Base-by-base conservation (phyloP, 2,888 invertebrate genomes). In the Abrostola triplasia region DNA sequence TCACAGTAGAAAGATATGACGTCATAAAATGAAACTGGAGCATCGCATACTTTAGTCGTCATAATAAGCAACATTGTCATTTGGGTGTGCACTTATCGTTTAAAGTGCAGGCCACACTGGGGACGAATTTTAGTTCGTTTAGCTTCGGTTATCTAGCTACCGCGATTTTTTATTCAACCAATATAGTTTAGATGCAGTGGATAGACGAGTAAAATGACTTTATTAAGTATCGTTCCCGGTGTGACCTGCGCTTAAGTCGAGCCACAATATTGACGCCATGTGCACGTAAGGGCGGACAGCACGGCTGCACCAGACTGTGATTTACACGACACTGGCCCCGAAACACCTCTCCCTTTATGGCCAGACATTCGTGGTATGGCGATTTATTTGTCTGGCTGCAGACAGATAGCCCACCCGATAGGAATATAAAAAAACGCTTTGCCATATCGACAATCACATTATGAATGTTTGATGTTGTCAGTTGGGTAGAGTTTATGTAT, bases 321-420 rank as follows among this genome's bases (percentile, higher is more conserved):
- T 92, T 92, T 91, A 91, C 87, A 85, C 83, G 81, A 82, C 84
- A 78, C 78, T 80, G 81, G 80, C 73, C 81, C 84, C 80, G 82
- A 84, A 86, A 83, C 85, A 84, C 85, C 83, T 83, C 84, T 80
- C 87, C 81, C 85, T 83, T 83, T 86, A 86, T 84, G 81, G 79
- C 84, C 87, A 83, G 83, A 86, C 85, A 84, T 88, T 89, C 87
- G 84, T 86, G 80, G 85, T 85, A 85, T 79, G 75, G 83, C 78
- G 83, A 90, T 91, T 90, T 90, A 92, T 91, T 81, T 83, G 88
- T 90, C 90, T 89, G 88, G 80, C 81, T 78, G 77, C 67, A 80
- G 72, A 82, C 79, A 84, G 76, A 85, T 85, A 47, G 44, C 44
- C 44, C 44, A 47, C 44, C 44, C 13, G 44, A 47, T 47, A 47